Evolutionary conservation across 2,888 invertebrate genomes (phyloP), one percentile per base, ranked within the genome.

Genomic region (Heliconius charithonia): DNA sequence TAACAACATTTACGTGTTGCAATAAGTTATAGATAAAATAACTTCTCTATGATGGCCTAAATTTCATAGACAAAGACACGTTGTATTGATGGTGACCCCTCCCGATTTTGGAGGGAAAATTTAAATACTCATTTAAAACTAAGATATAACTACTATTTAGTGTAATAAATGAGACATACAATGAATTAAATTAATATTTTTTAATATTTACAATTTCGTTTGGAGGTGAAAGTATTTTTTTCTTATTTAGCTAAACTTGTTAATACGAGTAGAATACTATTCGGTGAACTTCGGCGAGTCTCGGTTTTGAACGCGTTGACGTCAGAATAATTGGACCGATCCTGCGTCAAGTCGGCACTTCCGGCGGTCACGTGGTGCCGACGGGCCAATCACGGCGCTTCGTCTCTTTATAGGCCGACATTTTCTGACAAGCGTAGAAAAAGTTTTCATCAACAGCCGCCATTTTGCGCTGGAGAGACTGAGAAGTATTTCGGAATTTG

Each of bases 371-470:
- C 95, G 94, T 95, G 95, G 93, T 90, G 80, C 83, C 83, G 80
- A 82, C 85, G 82, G 85, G 85, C 95, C 95, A 95, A 95, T 95
- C 91, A 90, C 83, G 88, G 81, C 79, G 85, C 89, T 86, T 87
- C 84, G 88, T 89, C 88, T 88, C 91, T 91, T 89, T 92, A 89
- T 92, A 93, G 95, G 93, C 95, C 94, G 95, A 95, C 95, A 94
- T 95, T 95, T 97, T 97, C 97, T 97, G 97, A 97, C 97, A 97
- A 97, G 97, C 97, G 97, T 97, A 97, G 97, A 97, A 97, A 97
- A 98, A 97, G 97, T 97, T 97, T 96, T 97, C 97, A 97, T 97
- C 97, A 97, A 97, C 97, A 97, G 97, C 97, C 97, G 98, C 98
- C 98, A 98, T 98, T 97, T 98, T 98, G 97, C 96, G 96, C 96